phyloP scores from a whole-genome alignment of 2,113 vertebrate genomes.

The Sinocyclocheilus grahami region DNA sequence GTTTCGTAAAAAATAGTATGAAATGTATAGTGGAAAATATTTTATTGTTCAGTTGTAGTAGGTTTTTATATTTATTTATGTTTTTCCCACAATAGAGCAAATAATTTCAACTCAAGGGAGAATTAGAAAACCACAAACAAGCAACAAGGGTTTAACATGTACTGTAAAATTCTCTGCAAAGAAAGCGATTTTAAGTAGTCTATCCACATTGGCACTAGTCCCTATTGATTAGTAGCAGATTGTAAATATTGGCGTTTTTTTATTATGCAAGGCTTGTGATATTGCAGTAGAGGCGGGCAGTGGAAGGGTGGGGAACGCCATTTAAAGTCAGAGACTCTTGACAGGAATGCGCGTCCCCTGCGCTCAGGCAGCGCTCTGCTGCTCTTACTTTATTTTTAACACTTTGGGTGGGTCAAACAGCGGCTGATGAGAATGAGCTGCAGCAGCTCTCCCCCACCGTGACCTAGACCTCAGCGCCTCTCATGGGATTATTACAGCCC shows the following conservation, averaged over 20 bases:
- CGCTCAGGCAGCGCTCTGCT: constrained; percentile 62
- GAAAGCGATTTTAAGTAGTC: too few relatives aligned
- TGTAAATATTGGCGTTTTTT: neutral
- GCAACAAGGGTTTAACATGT: neutral
- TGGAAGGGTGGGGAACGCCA: constrained; percentile 57
- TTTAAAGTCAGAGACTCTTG: constrained; percentile 74
- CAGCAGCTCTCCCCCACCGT: constrained; percentile 56
- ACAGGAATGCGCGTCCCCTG: constrained; percentile 74
- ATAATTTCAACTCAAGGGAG: too few relatives aligned
- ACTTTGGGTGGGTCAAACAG: constrained; percentile 73
- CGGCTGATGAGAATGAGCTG: constrained; percentile 69
- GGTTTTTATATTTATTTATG: too few relatives aligned
- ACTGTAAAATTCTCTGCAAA: too few relatives aligned
- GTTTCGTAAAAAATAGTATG: too few relatives aligned
- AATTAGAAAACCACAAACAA: neutral
- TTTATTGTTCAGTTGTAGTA: too few relatives aligned
- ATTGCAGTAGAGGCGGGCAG: constrained; percentile 50
- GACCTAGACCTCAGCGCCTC: constrained; percentile 59
- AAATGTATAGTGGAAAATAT: too few relatives aligned
- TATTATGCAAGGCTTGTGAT: neutral
- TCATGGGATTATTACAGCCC: constrained; percentile 70
- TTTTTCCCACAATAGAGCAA: neutral
- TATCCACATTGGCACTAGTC: neutral
- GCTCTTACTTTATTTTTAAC: constrained; percentile 79
- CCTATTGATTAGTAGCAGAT: neutral